phyloP scores from a whole-genome alignment of 2,113 vertebrate genomes.

The Albula goreensis region DNA sequence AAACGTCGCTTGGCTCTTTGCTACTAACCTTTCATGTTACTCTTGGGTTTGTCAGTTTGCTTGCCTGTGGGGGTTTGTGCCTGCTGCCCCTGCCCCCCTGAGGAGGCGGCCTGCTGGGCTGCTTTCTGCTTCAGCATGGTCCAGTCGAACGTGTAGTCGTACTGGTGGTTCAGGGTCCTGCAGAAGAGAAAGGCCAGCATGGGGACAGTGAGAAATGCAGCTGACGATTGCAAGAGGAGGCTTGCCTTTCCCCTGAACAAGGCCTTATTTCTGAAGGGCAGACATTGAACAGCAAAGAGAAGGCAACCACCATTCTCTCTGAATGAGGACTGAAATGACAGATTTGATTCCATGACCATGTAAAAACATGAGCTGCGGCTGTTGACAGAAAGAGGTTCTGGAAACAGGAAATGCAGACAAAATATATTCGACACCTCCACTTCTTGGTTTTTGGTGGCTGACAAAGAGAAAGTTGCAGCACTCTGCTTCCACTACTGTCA shows the following conservation, averaged over 20 bases:
- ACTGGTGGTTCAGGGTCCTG: slow-evolving; percentile 98
- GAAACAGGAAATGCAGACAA: background rate
- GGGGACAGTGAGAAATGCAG: too few relatives aligned
- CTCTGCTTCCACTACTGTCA: background rate
- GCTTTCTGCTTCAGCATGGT: slow-evolving; percentile 99
- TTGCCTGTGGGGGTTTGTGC: slow-evolving; percentile 99
- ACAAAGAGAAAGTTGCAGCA: background rate
- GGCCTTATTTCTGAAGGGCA: too few relatives aligned
- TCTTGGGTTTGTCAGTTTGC: slow-evolving; percentile 99
- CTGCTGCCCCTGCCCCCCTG: slow-evolving; percentile 98
- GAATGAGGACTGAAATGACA: too few relatives aligned
- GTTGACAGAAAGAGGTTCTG: background rate
- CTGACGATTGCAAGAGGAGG: background rate
- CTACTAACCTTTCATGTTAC: slow-evolving; percentile 99
- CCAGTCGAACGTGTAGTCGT: slow-evolving; percentile 99
- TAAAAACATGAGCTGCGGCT: too few relatives aligned
- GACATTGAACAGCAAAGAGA: too few relatives aligned
- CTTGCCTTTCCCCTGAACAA: too few relatives aligned
- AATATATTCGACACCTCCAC: background rate
- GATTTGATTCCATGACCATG: too few relatives aligned
- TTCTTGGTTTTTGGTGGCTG: background rate
- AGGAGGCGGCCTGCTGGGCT: slow-evolving; percentile 96
- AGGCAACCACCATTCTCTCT: too few relatives aligned
- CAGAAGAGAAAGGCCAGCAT: slow-evolving; percentile 31
- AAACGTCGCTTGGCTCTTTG: slow-evolving; percentile 99